Conservation (phyloP, 2,113 vertebrate species). For the Bubalus kerabau region DNA sequence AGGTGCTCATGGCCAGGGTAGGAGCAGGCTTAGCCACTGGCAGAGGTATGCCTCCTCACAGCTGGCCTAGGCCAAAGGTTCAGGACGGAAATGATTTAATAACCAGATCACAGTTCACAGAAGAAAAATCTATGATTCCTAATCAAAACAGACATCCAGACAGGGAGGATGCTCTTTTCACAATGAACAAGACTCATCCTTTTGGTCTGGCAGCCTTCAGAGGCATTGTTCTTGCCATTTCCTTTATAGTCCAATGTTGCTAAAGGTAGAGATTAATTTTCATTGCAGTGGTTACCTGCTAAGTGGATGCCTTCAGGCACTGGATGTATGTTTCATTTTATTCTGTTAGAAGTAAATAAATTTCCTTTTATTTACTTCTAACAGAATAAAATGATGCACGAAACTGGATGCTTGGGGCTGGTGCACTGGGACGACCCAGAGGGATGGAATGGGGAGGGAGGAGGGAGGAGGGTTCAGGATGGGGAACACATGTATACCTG, state of each 20-base stretch:
- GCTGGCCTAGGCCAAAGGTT: background rate
- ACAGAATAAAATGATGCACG: no score
- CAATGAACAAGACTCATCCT: slow-evolving; percentile 34
- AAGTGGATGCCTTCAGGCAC: background rate
- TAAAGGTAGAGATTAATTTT: slow-evolving; percentile 1
- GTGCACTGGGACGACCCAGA: no score
- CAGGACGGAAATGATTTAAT: background rate
- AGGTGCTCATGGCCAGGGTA: background rate
- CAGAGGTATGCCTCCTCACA: background rate
- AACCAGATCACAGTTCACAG: slow-evolving; percentile 42
- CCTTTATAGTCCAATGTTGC: background rate
- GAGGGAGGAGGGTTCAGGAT: no score
- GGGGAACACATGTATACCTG: no score
- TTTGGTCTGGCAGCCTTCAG: slow-evolving; percentile 2
- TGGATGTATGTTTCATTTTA: slow-evolving; percentile 6
- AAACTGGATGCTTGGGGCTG: no score
- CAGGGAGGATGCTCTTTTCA: slow-evolving; percentile 30
- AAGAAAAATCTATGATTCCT: slow-evolving; percentile 43
- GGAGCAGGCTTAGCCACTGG: no score
- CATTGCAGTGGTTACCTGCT: background rate
- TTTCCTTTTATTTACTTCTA: background rate
- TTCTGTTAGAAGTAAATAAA: slow-evolving; percentile 24
- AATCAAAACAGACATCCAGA: slow-evolving; percentile 61
- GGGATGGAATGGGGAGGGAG: no score
- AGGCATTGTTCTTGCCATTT: slow-evolving; percentile 10